Conservation (phyloP, 2,888 invertebrate species). For the Philereme vetulata region DNA sequence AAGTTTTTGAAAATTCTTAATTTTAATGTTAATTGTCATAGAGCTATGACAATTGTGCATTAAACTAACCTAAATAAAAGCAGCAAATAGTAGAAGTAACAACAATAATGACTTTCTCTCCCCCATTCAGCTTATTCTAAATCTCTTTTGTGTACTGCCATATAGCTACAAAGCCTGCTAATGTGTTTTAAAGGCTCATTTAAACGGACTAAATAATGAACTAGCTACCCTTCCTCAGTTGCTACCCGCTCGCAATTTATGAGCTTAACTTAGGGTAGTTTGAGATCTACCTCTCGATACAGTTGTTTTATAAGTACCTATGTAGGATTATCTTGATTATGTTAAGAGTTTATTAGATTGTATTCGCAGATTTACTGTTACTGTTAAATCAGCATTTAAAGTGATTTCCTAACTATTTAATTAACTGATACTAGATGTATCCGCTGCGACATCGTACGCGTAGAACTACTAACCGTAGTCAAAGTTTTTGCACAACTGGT, state of each 20-base stretch:
- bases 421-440: too few relatives aligned
- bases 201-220: slow-evolving; percentile 84
- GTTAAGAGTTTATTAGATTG: slow-evolving; percentile 1
- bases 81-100: slow-evolving; percentile 4
- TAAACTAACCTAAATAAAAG: too few relatives aligned
- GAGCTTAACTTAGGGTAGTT: slow-evolving; percentile 61
- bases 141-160: slow-evolving; percentile 81
- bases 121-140: slow-evolving; percentile 62
- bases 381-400: too few relatives aligned
- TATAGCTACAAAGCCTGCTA: slow-evolving; percentile 81
- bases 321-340: slow-evolving; percentile 17
- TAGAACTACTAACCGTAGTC: too few relatives aligned
- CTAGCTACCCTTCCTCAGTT: slow-evolving; percentile 69
- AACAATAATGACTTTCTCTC: slow-evolving; percentile 18
- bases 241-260: slow-evolving; percentile 63
- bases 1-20: too few relatives aligned
- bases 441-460: too few relatives aligned
- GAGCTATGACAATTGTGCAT: too few relatives aligned
- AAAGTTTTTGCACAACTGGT: too few relatives aligned
- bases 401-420: too few relatives aligned
- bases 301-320: slow-evolving; percentile 21
- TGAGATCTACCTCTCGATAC: slow-evolving; percentile 21
- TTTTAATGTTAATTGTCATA: too few relatives aligned
- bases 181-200: slow-evolving; percentile 84
- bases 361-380: too few relatives aligned